Evolutionary conservation across 2,797 vertebrate species (phyloP).

Genomic region (Peromyscus melanophrys): DNA sequence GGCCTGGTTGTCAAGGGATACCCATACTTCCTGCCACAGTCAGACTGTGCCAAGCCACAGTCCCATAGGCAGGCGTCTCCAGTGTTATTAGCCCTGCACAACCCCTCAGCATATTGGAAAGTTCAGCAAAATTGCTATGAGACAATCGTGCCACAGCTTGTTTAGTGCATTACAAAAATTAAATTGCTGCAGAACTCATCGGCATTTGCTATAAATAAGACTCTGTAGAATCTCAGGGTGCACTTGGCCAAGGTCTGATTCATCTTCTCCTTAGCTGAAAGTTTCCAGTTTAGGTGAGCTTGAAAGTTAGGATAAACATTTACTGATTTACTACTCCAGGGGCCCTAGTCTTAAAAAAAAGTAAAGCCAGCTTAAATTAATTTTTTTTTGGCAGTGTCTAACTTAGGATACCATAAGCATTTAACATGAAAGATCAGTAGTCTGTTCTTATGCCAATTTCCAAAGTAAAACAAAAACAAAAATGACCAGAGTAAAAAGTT

Average conservation of each 20-base stretch:
- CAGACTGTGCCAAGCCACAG: background rate
- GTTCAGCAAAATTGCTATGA: constrained; percentile 40
- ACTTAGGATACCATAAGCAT: constrained; percentile 19
- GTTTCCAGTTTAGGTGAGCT: constrained; percentile 30
- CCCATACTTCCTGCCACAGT: background rate
- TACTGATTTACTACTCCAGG: background rate
- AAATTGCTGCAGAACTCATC: constrained; percentile 48
- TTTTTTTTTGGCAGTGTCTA: background rate
- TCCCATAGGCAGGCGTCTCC: background rate
- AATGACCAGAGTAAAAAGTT: background rate
- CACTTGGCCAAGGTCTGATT: background rate
- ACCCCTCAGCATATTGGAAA: background rate
- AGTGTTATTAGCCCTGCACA: background rate
- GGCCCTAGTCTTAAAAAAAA: background rate
- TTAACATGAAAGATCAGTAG: background rate
- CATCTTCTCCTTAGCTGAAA: constrained; percentile 46
- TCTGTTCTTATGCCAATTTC: background rate
- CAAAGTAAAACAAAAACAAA: background rate
- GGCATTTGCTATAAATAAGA: constrained; percentile 46
- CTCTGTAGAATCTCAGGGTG: constrained; percentile 15
- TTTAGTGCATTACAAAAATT: constrained; percentile 53
- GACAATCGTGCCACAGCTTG: background rate
- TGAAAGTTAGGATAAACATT: constrained; percentile 58
- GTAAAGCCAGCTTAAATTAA: background rate
- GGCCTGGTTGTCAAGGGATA: background rate